These are phyloP conservation scores for Probosciger aterrimus DNA, from an alignment of 2,113 vertebrate species.

Conservation along the genomic window DNA sequence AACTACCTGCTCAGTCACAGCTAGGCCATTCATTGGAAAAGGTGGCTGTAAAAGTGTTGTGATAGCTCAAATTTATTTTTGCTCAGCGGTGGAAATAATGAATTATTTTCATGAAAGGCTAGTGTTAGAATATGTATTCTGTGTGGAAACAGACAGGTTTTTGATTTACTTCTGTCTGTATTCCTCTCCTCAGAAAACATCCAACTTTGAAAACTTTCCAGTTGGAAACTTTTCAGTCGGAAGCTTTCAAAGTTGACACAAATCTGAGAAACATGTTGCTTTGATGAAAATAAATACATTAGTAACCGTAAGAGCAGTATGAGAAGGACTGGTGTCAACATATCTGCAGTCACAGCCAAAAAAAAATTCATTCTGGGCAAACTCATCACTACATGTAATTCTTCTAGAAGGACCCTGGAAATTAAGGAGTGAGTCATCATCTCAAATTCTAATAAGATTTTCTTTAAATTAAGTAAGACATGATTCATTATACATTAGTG, in stretches of 20 bases:
- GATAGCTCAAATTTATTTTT: not conserved
- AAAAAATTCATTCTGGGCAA: not conserved
- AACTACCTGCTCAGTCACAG: not conserved
- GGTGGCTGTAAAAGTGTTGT: not conserved
- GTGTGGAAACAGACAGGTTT: not conserved
- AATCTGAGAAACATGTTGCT: not conserved
- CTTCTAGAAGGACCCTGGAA: not conserved
- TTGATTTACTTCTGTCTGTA: not conserved
- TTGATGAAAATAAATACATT: not conserved
- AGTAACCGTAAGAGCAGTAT: not conserved
- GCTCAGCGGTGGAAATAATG: not conserved
- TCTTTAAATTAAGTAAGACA: not conserved
- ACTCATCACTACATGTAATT: not conserved
- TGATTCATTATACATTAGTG: constrained; percentile 8
- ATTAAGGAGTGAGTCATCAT: not conserved
- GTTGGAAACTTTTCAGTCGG: not conserved
- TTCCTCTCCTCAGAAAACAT: not conserved
- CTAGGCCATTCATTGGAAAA: not conserved
- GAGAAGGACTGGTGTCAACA: not conserved
- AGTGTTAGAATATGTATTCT: not conserved
- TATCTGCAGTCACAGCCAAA: not conserved
- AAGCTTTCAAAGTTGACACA: not conserved
- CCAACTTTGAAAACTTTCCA: not conserved
- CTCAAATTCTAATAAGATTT: not conserved
- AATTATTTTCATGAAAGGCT: not conserved